Evolutionary conservation across 30 jellyfish, hydroid and myxozoan species (phyloP), one percentile per base, ranked within the genome.

Genomic region (Pseudorhiza aurosa): DNA sequence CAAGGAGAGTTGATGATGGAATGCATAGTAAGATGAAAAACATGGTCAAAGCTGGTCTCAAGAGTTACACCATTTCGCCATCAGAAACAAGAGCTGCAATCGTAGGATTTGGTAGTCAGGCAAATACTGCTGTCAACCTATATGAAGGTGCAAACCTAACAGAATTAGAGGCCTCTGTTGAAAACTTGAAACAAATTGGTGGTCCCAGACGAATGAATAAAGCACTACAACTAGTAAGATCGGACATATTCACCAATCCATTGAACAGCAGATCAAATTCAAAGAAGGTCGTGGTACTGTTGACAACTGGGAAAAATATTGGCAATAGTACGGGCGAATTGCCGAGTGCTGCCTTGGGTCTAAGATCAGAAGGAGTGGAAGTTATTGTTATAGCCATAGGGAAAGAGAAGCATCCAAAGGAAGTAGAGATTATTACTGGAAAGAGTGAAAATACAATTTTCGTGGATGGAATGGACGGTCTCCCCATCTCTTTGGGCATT

Each of bases 151-250:
- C 44, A 22, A 33, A 39, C 11, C 43, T 14, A 6, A 74, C 18
- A 19, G 36, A 8, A 7, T 39, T 65, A 1, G 68, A 40, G 21
- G 11, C 29, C 27, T 12, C 73, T 17, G 53, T 69, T 2, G 73
- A 82, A 17, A 30, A 29, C 15, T 32, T 90, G 36, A 35, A 35
- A 39, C 76, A 44, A 51, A 69, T 83, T 32, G 90, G 91, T 31
- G 98, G 96, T 14, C 87, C 78, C 0, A 68, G 96, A 68, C 46
- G 96, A 71, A 83, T 85, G 82, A 94, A 84, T 42, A 59, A 58
- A 36, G 98, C 91, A 2, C 79, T 90, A 3, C 82, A 74, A 4
- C 10, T 31, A 0, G 69, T 83, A 5, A 50, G 35, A 26, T 31
- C 88, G n/a, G 92, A 84, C 26, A 55, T 90, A 10, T 76, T 83